Percentiles rank a stretch among this genome's conserved stretches.
These are phyloP conservation scores for Neomicropteryx cornuta DNA, from an alignment of 1,140 invertebrate genomes.

Conservation along the genomic window DNA sequence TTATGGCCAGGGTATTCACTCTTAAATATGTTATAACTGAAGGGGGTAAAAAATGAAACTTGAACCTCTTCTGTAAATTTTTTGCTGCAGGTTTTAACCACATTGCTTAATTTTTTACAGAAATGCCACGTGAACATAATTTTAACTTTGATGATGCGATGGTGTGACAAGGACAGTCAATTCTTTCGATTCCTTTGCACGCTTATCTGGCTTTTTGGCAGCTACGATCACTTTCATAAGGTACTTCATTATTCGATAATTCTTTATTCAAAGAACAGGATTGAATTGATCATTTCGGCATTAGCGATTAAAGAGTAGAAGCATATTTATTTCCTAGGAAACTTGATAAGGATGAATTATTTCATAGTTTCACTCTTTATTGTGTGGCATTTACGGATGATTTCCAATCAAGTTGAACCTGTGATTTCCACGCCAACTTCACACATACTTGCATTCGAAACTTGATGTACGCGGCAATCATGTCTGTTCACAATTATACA, in stretches of 20 bases:
- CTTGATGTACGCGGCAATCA: too few relatives aligned
- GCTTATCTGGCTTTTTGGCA: constrained; percentile 50
- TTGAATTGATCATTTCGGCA: background rate
- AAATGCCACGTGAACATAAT: constrained; percentile 30
- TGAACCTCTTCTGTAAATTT: constrained; percentile 1
- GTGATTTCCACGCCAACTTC: too few relatives aligned
- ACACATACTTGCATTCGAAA: too few relatives aligned
- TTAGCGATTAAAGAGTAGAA: background rate
- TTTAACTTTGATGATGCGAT: constrained; percentile 43
- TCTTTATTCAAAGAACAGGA: background rate
- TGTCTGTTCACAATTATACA: too few relatives aligned
- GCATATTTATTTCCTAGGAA: background rate
- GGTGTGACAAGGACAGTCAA: constrained; percentile 48
- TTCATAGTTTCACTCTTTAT: too few relatives aligned
- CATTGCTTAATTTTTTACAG: constrained; percentile 26
- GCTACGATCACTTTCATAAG: constrained; percentile 38
- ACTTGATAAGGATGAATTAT: constrained; percentile 7
- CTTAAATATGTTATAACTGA: too few relatives aligned
- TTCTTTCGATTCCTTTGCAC: constrained; percentile 49
- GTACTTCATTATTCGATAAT: constrained; percentile 20
- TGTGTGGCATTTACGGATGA: too few relatives aligned
- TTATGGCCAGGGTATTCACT: too few relatives aligned
- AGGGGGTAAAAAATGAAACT: too few relatives aligned
- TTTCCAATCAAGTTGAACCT: too few relatives aligned
- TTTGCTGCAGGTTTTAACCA: constrained; percentile 6